Percentiles rank a stretch among this genome's conserved stretches.
Conservation (phyloP, 2,113 vertebrate genomes). For the Steatornis caripensis region DNA sequence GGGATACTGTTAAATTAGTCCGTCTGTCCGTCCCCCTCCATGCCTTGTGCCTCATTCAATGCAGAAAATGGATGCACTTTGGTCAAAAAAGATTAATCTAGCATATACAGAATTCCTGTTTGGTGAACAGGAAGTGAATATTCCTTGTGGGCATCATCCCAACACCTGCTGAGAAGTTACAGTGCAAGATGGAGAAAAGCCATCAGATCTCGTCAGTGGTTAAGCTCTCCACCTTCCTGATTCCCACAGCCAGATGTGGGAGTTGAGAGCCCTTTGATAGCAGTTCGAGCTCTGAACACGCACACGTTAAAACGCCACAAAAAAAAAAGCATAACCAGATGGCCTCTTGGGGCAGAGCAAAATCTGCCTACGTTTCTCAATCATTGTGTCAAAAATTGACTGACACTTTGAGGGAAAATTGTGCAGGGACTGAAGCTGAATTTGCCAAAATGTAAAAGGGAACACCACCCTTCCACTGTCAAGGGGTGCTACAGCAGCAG, state of each 20-base stretch:
- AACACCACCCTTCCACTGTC: background rate
- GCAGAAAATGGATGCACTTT: background rate
- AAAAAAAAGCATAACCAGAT: background rate
- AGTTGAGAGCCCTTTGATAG: background rate
- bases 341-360: background rate
- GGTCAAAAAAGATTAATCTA: background rate
- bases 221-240: accelerated
- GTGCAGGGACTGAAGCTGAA: background rate
- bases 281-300: background rate
- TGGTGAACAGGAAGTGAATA: background rate
- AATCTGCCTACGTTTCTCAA: background rate
- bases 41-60: background rate
- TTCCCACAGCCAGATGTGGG: background rate
- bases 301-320: background rate
- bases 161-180: background rate
- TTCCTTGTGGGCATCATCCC: background rate
- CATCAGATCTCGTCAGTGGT: background rate
- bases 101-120: background rate
- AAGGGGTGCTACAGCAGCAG: background rate
- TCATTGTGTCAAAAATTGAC: background rate
- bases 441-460: background rate
- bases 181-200: background rate
- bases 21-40: accelerated
- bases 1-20: background rate
- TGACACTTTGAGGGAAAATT: background rate